These are phyloP conservation scores for Idaea biselata DNA, from an alignment of 2,888 invertebrate species.

Conservation along the genomic window DNA sequence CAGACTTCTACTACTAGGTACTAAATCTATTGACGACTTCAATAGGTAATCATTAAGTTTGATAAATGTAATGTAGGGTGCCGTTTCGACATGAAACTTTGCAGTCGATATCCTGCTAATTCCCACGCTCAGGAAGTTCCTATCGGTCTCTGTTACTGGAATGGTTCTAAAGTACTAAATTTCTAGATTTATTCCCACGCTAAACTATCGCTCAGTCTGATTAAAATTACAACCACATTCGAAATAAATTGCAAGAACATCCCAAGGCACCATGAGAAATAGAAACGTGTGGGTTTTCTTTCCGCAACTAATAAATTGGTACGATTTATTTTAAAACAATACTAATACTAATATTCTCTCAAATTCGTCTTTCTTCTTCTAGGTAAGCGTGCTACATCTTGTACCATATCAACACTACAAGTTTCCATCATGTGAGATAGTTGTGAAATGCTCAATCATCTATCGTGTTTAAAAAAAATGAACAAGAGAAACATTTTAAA, in stretches of 20 bases:
- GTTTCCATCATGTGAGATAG: no score
- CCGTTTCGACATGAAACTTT: slow-evolving; percentile 27
- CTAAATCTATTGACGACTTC: not conserved
- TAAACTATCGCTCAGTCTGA: not conserved
- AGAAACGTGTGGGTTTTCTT: not conserved
- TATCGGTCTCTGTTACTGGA: slow-evolving; percentile 33
- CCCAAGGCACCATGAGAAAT: slow-evolving; percentile 1
- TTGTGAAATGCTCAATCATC: no score
- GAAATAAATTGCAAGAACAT: not conserved
- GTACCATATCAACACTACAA: no score
- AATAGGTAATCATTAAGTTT: not conserved
- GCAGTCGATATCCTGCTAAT: slow-evolving; percentile 47
- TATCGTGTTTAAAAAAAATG: no score
- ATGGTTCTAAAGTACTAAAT: slow-evolving; percentile 21
- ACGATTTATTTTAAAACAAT: not conserved
- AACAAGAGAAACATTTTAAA: no score
- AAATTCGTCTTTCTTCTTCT: no score
- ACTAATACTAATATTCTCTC: not conserved
- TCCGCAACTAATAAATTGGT: not conserved
- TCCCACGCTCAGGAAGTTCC: slow-evolving; percentile 55
- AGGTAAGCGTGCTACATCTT: no score
- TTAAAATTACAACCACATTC: not conserved
- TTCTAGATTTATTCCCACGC: slow-evolving; percentile 33
- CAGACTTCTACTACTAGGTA: no score
- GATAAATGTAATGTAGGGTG: slow-evolving; percentile 11